Evolutionary conservation across 2,113 vertebrate genomes (phyloP).

Genomic region (Podiceps cristatus): DNA sequence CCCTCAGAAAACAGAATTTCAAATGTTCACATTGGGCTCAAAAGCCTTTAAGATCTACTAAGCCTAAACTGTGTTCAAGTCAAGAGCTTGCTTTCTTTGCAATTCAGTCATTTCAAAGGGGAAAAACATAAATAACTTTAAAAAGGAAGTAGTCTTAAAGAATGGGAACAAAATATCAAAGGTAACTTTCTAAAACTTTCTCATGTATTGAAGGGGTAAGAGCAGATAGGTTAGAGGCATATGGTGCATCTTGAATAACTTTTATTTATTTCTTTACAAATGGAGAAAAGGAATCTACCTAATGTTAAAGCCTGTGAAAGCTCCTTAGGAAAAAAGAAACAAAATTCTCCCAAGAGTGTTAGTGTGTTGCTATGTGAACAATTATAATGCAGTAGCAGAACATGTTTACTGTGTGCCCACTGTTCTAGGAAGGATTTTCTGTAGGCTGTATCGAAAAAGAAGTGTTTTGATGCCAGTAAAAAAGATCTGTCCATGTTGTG

Average conservation of each 20-base stretch:
- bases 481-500: slow-evolving; percentile 3
- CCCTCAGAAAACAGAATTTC: neutral
- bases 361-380: slow-evolving; percentile 67
- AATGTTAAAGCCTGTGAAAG: slow-evolving; percentile 51
- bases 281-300: slow-evolving; percentile 46
- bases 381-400: slow-evolving; percentile 30
- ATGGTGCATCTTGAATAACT: slow-evolving; percentile 41
- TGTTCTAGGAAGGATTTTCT: slow-evolving; percentile 39
- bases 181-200: slow-evolving; percentile 39
- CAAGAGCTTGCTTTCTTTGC: slow-evolving; percentile 49
- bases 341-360: slow-evolving; percentile 50
- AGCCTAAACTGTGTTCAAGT: slow-evolving; percentile 1
- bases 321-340: slow-evolving; percentile 44
- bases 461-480: slow-evolving; percentile 38
- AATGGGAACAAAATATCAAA: slow-evolving; percentile 55
- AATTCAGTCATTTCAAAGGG: slow-evolving; percentile 19
- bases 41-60: slow-evolving; percentile 48
- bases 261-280: slow-evolving; percentile 53
- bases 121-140: slow-evolving; percentile 27
- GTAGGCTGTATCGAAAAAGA: slow-evolving; percentile 20
- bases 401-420: slow-evolving; percentile 6
- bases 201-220: slow-evolving; percentile 40
- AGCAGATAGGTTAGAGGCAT: slow-evolving; percentile 37
- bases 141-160: slow-evolving; percentile 29
- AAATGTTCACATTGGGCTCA: slow-evolving; percentile 43